phyloP scores from a whole-genome alignment of 1,140 invertebrate species.

The Magallana gigas region DNA sequence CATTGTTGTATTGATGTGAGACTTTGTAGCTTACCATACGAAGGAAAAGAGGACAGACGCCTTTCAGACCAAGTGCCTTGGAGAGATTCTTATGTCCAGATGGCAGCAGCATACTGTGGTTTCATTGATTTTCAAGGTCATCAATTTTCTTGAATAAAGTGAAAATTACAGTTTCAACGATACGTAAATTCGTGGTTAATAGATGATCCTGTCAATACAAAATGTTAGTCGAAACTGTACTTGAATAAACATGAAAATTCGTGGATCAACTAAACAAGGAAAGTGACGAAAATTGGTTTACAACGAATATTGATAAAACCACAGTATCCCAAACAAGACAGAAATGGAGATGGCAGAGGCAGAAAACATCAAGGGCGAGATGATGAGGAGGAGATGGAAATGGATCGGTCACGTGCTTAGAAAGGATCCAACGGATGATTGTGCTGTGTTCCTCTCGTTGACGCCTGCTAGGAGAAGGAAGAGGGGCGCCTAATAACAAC shows the following conservation, averaged over 20 bases:
- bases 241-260: no score
- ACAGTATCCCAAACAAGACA: constrained; percentile 9
- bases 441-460: background rate
- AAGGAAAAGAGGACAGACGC: background rate
- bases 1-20: background rate
- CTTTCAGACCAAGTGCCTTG: no score
- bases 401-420: constrained; percentile 45
- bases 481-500: constrained; percentile 57
- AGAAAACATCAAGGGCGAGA: constrained; percentile 15
- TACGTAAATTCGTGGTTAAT: no score
- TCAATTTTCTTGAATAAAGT: no score
- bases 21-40: background rate
- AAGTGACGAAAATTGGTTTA: no score
- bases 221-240: no score
- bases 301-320: no score
- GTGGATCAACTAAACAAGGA: no score
- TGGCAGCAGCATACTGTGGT: background rate
- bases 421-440: background rate
- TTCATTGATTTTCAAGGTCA: no score
- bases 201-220: no score
- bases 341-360: background rate
- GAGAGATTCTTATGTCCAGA: background rate
- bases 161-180: no score
- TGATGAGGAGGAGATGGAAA: constrained; percentile 4
- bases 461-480: constrained; percentile 71